Evolutionary conservation across 1,140 invertebrate species (phyloP).

Genomic region (Drosophila pectinifera): DNA sequence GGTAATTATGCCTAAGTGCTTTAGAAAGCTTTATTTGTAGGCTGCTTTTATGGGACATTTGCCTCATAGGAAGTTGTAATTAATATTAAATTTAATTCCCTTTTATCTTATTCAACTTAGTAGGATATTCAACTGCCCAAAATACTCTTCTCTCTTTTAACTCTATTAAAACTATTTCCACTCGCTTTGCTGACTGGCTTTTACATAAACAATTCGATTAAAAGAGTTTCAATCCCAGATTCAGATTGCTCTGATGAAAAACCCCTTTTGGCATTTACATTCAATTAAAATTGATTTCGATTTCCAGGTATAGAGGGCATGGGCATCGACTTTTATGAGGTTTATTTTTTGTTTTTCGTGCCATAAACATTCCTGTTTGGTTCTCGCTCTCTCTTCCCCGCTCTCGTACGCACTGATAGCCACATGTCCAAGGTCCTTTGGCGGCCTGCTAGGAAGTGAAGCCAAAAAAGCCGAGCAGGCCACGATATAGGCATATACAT

Average conservation of each 20-base stretch:
- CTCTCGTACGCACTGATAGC: conserved; percentile 27
- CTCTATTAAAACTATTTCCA: conserved; percentile 22
- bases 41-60: background rate
- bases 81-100: background rate
- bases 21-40: background rate
- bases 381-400: conserved; percentile 17
- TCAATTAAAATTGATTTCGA: conserved; percentile 51
- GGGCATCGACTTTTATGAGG: conserved; percentile 26
- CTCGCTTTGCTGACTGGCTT: background rate
- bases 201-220: conserved; percentile 36
- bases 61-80: no score
- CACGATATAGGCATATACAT: conserved; percentile 49
- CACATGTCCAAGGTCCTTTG: conserved; percentile 70
- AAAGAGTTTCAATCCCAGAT: conserved; percentile 8
- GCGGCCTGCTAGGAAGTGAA: conserved; percentile 66
- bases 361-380: conserved; percentile 70
- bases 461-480: conserved; percentile 58
- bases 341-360: conserved; percentile 13
- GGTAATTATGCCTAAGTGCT: background rate
- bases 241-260: conserved; percentile 40
- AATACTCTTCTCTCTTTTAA: background rate
- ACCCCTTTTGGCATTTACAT: conserved; percentile 39
- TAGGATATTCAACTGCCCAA: conserved; percentile 5
- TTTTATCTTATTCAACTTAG: background rate
- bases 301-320: conserved; percentile 31